Base-by-base conservation (phyloP, 2,888 invertebrate genomes). In the Parnassius mnemosyne region DNA sequence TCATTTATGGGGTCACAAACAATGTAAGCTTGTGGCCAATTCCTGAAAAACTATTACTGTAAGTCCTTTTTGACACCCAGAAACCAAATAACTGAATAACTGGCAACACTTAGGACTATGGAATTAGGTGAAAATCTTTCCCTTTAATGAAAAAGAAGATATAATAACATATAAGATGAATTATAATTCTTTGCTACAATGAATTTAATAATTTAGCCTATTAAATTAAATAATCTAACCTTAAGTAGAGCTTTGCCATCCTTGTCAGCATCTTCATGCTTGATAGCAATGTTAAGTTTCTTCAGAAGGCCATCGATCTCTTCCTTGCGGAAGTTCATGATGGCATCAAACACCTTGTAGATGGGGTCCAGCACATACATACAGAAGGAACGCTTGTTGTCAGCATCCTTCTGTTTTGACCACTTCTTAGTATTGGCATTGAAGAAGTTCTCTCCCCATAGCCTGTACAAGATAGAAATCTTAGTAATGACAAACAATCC, bases 381-480 rank as follows among this genome's bases (percentile, higher is more conserved):
- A 89, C 96, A 97, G 95, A 99, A 99, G 0, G 99, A 99, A 76
- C 99, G 96, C 89, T 97, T 97, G 94, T 97, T 97, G 66, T 97
- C 97, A 1, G 92, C 89, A 80, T 97, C 97, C 94, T 96, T 97
- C 85, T 95, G 95, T 87, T 98, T 98, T 62, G 96, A 93, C 99
- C 99, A 99, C 87, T 99, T 99, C 96, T 99, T 99, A 69, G 98
- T 97, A 83, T 96, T 96, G 67, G 96, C 93, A 77, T 98, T 98
- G 94, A 98, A 99, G 95, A 99, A 99, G 89, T 98, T 98, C 90
- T 99, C 99, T 80, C 99, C 99, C 99, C 99, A 99, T 65, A 97
- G 92, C 83, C 93, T 92, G 69, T 44, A 49, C 7, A 10, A 57
- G 34, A 34, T 34, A 34, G 34, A 34, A 34, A 7, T 34, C 5